Evolutionary conservation across 2,113 vertebrate genomes (phyloP).

Genomic region (Melanostigma gelatinosum): DNA sequence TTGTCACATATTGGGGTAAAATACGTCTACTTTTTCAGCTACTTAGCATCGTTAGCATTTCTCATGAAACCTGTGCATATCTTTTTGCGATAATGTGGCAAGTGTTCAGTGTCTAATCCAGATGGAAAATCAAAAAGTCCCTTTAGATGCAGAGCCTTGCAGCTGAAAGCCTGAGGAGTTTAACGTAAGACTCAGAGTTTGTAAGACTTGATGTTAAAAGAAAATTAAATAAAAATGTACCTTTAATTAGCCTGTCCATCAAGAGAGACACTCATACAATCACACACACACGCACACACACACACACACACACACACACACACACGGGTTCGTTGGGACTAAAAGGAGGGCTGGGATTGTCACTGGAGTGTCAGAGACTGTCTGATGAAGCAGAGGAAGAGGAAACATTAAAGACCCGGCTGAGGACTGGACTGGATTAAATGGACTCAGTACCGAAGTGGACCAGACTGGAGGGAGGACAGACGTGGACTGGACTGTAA

Average conservation of each 20-base stretch:
- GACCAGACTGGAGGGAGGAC: constrained; percentile 12
- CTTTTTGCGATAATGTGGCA: constrained; percentile 28
- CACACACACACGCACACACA: constrained; percentile 42
- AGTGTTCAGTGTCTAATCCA: constrained; percentile 32
- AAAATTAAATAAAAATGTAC: constrained; percentile 14
- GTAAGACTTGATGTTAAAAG: constrained; percentile 10
- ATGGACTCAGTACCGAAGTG: not conserved
- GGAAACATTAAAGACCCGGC: constrained; percentile 38
- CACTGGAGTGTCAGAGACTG: constrained; percentile 58
- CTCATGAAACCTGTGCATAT: constrained; percentile 59
- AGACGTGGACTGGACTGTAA: not conserved
- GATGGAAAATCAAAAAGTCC: constrained; percentile 17
- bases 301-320: constrained; percentile 22
- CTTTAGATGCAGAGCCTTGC: constrained; percentile 15
- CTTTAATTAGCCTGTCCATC: constrained; percentile 33
- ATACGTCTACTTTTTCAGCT: constrained; percentile 31
- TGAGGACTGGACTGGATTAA: constrained; percentile 21
- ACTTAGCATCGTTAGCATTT: constrained; percentile 46
- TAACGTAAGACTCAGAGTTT: constrained; percentile 27
- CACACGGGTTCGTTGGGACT: constrained; percentile 28
- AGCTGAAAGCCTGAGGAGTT: constrained; percentile 11
- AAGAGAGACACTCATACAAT: constrained; percentile 20
- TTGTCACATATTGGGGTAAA: constrained; percentile 31
- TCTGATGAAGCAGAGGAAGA: constrained; percentile 46
- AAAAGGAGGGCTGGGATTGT: constrained; percentile 58